A percentile compares a stretch with the other conserved stretches of the same genome.
These are phyloP conservation scores for Drosophila albomicans DNA, from an alignment of 1,140 invertebrate genomes.

Conservation along the genomic window DNA sequence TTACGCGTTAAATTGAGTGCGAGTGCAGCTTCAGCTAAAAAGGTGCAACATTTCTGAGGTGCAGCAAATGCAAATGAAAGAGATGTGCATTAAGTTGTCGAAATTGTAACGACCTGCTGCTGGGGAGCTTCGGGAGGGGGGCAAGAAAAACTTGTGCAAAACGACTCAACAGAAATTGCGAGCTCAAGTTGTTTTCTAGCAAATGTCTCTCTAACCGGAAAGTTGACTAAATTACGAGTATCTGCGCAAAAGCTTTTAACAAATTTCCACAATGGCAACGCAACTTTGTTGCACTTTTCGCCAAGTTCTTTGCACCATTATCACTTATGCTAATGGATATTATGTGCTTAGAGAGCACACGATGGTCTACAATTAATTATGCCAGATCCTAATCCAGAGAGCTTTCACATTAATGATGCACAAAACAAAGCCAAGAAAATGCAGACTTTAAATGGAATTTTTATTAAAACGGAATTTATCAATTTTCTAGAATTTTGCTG, in stretches of 20 bases:
- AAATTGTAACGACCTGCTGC: background rate
- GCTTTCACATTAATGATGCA: too few relatives aligned
- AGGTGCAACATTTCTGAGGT: conserved; percentile 42
- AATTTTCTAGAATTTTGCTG: too few relatives aligned
- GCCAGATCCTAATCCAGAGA: background rate
- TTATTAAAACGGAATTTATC: too few relatives aligned
- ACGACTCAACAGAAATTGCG: background rate
- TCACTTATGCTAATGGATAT: conserved; percentile 28
- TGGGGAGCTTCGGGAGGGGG: background rate
- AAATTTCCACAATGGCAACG: conserved; percentile 23
- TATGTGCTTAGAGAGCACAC: background rate
- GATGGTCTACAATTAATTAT: background rate
- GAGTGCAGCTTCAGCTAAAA: conserved; percentile 49
- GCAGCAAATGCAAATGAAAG: conserved; percentile 35
- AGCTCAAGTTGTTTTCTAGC: conserved; percentile 29
- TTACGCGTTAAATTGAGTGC: conserved; percentile 65
- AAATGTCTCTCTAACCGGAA: conserved; percentile 1
- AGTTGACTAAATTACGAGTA: conserved; percentile 39
- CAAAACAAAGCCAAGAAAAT: background rate
- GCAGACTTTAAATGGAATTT: too few relatives aligned
- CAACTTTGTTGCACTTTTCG: conserved; percentile 25
- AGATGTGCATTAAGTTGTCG: conserved; percentile 20
- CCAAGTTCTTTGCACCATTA: conserved; percentile 5
- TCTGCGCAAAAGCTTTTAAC: conserved; percentile 25
- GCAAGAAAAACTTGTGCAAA: background rate